These are phyloP conservation scores for Spilosoma lubricipeda DNA, from an alignment of 2,888 invertebrate genomes.

Conservation along the genomic window DNA sequence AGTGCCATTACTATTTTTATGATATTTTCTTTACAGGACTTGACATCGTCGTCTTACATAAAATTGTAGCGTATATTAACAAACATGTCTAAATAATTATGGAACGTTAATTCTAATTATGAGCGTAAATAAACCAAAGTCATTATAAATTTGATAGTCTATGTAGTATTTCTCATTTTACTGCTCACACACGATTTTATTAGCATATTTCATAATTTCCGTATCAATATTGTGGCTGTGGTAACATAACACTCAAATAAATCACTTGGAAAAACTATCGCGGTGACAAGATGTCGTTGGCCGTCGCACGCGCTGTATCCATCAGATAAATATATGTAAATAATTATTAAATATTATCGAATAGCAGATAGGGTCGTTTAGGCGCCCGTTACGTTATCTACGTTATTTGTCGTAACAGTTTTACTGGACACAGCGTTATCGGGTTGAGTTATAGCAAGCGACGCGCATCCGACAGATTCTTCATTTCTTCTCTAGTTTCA, in stretches of 20 bases:
- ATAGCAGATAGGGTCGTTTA: conserved; percentile 82
- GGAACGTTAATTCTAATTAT: conserved; percentile 27
- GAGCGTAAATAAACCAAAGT: conserved; percentile 39
- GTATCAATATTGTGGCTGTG: conserved; percentile 49
- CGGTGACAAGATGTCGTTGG: conserved; percentile 67
- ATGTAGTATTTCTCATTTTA: conserved; percentile 39
- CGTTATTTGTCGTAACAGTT: conserved; percentile 84
- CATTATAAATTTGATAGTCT: conserved; percentile 43
- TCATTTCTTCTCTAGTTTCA: conserved; percentile 74
- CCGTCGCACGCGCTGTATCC: conserved; percentile 71
- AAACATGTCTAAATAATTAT: neutral
- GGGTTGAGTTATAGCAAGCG: conserved; percentile 78
- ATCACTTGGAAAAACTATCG: conserved; percentile 62
- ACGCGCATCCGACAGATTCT: conserved; percentile 61
- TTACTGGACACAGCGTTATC: conserved; percentile 76
- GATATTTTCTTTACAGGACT: neutral
- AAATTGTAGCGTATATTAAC: neutral
- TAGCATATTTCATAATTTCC: conserved; percentile 53
- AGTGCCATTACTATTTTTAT: neutral
- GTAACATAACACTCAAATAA: conserved; percentile 66
- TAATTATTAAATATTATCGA: conserved; percentile 85
- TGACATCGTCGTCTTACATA: neutral
- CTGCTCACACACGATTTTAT: conserved; percentile 40
- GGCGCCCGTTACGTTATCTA: conserved; percentile 81
- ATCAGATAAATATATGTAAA: conserved; percentile 83